Conservation (phyloP, 92 coral and sea anemone genomes). For the Plumapathes pennacea region DNA sequence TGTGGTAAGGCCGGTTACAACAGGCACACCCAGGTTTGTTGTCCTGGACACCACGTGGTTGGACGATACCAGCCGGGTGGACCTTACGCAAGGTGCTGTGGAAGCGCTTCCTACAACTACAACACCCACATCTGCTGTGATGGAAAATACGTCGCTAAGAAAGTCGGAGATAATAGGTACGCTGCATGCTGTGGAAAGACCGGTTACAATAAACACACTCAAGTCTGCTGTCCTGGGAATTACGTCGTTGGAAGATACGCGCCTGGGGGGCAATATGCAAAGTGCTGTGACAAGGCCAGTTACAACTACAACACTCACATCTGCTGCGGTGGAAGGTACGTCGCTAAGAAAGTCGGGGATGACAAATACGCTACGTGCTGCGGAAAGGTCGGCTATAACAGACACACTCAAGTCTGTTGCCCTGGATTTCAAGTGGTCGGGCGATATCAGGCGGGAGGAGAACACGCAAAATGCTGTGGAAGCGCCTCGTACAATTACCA, state of each 20-base stretch:
- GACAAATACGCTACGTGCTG: background rate
- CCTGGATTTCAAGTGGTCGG: background rate
- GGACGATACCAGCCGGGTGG: constrained; percentile 21
- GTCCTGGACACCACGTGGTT: constrained; percentile 3
- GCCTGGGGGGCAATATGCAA: constrained; percentile 18
- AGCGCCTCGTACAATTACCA: background rate
- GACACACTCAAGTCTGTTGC: constrained; percentile 19
- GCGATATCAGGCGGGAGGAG: constrained; percentile 22
- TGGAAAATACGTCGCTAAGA: background rate
- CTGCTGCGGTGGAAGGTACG: constrained; percentile 22
- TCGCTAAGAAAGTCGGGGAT: background rate
- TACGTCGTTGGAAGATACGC: constrained; percentile 4
- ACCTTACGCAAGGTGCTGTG: constrained; percentile 12
- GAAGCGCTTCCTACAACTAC: background rate
- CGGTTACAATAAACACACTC: background rate
- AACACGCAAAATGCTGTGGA: constrained; percentile 10
- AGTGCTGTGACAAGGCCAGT: constrained; percentile 17
- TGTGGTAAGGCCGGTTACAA: constrained; percentile 18
- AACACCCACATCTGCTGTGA: constrained; percentile 4
- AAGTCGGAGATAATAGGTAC: background rate
- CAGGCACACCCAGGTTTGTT: constrained; percentile 14
- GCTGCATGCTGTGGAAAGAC: background rate
- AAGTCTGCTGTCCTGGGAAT: constrained; percentile 25
- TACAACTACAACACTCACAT: constrained; percentile 18
- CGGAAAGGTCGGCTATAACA: constrained; percentile 10